These are phyloP conservation scores for Poeciliopsis retropinna DNA, from an alignment of 2,113 vertebrate species.

Conservation along the genomic window DNA sequence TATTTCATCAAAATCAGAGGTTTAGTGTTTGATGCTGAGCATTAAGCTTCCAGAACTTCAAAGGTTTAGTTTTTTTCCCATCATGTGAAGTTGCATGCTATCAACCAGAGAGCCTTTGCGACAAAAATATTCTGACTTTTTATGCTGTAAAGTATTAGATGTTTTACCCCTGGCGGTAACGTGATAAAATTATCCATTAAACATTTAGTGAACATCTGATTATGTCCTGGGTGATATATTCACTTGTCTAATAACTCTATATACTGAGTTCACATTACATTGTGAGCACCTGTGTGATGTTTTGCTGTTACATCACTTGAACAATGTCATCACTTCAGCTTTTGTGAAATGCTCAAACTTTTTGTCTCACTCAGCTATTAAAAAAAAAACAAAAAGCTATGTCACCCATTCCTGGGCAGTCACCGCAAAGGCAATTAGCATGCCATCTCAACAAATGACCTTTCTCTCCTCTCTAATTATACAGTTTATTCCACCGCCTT, in stretches of 20 bases:
- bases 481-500: constrained; percentile 31
- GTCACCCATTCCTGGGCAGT: constrained; percentile 12
- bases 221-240: not conserved
- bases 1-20: not conserved
- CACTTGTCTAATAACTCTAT: not conserved
- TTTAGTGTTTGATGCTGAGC: not conserved
- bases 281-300: not conserved
- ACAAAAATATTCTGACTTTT: not conserved
- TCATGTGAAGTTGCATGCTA: not conserved
- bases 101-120: not conserved
- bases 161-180: too few relatives aligned
- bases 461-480: constrained; percentile 36
- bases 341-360: constrained; percentile 29
- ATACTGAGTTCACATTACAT: not conserved
- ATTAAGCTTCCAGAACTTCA: too few relatives aligned
- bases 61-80: too few relatives aligned
- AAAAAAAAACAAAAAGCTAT: constrained; percentile 2
- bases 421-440: constrained; percentile 31
- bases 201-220: not conserved
- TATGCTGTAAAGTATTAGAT: not conserved
- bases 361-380: not conserved
- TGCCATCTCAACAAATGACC: constrained; percentile 36
- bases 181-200: too few relatives aligned
- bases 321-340: not conserved
- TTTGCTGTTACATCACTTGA: constrained; percentile 14